Conservation (phyloP, 2,113 vertebrate genomes). For the Osmerus mordax region DNA sequence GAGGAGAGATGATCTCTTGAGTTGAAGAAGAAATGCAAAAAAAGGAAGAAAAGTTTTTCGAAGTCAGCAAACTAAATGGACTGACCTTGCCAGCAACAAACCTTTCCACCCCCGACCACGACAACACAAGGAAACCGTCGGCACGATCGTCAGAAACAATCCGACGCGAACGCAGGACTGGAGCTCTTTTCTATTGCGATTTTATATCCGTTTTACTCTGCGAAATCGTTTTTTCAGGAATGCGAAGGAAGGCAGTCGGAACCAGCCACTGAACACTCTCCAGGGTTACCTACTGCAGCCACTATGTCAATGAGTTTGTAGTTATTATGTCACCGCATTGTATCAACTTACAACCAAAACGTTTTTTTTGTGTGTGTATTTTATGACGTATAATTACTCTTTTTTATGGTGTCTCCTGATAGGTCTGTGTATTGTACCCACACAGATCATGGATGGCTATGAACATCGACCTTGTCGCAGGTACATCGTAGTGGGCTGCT, state of each 20-base stretch:
- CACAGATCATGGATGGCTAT: no score
- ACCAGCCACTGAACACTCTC: constrained; percentile 63
- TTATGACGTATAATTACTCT: constrained; percentile 1
- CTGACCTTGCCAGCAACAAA: constrained; percentile 33
- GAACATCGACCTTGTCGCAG: no score
- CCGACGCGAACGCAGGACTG: constrained; percentile 6
- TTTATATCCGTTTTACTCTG: constrained; percentile 34
- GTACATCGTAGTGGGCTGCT: no score
- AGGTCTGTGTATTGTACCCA: constrained; percentile 10
- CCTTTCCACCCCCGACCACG: background rate
- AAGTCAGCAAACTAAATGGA: constrained; percentile 50
- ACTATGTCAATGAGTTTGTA: constrained; percentile 29
- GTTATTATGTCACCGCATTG: constrained; percentile 41
- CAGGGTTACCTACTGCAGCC: constrained; percentile 41
- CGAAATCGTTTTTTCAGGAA: constrained; percentile 60
- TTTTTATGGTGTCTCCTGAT: constrained; percentile 48
- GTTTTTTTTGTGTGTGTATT: constrained; percentile 19
- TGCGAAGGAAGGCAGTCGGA: constrained; percentile 61
- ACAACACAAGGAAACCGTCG: constrained; percentile 1
- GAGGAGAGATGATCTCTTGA: background rate
- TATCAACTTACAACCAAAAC: constrained; percentile 70
- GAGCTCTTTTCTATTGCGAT: constrained; percentile 43
- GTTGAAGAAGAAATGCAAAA: constrained; percentile 62
- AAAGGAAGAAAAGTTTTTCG: constrained; percentile 16
- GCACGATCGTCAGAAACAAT: background rate